Conservation (phyloP, 2,797 vertebrate species). For the Cossypha polioptera region DNA sequence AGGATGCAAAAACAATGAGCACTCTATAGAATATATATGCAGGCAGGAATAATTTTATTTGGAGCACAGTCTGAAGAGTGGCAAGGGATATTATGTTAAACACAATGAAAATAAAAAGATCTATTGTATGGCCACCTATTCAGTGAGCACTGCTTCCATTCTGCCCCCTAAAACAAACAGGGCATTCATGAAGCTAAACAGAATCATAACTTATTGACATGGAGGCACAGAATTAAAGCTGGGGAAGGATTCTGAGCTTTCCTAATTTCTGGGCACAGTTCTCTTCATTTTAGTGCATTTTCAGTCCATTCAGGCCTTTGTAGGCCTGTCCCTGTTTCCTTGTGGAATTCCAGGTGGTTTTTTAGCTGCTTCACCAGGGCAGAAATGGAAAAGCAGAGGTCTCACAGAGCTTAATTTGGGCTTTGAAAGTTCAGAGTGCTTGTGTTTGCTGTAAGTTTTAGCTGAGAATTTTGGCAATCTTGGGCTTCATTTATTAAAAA, state of each 20-base stretch:
- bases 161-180: constrained; percentile 12
- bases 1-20: not conserved
- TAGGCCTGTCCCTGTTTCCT: not conserved
- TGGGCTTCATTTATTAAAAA: not conserved
- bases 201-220: constrained; percentile 2
- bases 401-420: not conserved
- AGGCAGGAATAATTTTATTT: constrained; percentile 2
- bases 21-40: not conserved
- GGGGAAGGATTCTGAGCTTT: not conserved
- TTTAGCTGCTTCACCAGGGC: not conserved
- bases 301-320: not conserved
- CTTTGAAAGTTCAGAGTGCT: not conserved
- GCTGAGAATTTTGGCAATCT: not conserved
- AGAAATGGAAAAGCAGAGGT: not conserved
- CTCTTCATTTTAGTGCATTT: not conserved
- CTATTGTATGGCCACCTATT: constrained; percentile 8
- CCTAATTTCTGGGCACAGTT: not conserved
- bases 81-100: not conserved
- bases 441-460: not conserved
- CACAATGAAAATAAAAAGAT: constrained; percentile 26
- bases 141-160: not conserved
- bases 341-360: not conserved
- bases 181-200: not conserved
- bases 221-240: not conserved
- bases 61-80: not conserved